Percentiles rank a stretch among this genome's conserved stretches.
Conservation (phyloP, 2,797 vertebrate genomes). For the Kryptolebias ocellatus region DNA sequence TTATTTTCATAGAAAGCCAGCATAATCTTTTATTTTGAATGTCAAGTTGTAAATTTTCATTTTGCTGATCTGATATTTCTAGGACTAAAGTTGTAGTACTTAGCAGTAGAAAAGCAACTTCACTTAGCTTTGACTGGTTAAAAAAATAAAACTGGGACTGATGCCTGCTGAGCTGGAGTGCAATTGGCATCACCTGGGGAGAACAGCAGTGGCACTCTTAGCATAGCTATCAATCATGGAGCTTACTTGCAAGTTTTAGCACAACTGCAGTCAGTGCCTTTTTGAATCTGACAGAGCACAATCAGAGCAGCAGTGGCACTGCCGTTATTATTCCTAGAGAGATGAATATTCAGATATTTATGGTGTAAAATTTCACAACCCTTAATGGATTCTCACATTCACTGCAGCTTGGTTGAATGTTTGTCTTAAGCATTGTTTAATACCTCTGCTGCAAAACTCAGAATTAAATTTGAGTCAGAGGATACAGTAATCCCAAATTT, state of each 20-base stretch:
- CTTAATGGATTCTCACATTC: constrained; percentile 8
- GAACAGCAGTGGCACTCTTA: constrained; percentile 42
- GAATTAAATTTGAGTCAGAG: constrained; percentile 10
- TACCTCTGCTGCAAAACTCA: neutral
- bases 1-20: constrained; percentile 5
- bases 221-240: constrained; percentile 64
- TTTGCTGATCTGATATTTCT: constrained; percentile 1
- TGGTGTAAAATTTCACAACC: neutral
- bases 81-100: constrained; percentile 1
- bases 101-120: constrained; percentile 19
- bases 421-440: neutral
- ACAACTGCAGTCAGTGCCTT: constrained; percentile 12
- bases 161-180: constrained; percentile 48
- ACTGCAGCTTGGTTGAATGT: neutral
- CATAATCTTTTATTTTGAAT: neutral
- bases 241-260: constrained; percentile 41
- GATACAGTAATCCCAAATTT: constrained; percentile 32
- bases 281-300: constrained; percentile 33
- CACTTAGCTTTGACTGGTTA: constrained; percentile 37
- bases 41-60: constrained; percentile 1
- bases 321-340: constrained; percentile 27
- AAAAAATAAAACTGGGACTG: constrained; percentile 25
- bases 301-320: constrained; percentile 43
- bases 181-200: constrained; percentile 45
- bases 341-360: constrained; percentile 37